phyloP scores from a whole-genome alignment of 2,113 vertebrate genomes.

The Phoxinus phoxinus region DNA sequence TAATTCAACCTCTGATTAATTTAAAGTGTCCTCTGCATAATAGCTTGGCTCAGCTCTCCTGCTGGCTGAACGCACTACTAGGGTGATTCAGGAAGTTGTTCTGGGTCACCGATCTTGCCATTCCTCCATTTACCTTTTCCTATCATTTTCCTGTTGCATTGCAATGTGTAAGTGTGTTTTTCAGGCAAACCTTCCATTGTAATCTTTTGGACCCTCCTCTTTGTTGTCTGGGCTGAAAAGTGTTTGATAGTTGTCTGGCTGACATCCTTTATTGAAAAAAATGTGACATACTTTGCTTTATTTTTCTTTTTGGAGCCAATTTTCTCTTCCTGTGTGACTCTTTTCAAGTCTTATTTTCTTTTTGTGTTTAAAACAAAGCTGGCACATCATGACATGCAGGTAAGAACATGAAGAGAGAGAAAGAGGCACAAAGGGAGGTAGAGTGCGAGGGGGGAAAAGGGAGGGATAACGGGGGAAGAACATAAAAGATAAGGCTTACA shows the following conservation, averaged over 20 bases:
- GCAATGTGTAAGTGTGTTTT: neutral
- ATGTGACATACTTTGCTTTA: neutral
- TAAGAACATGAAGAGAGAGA: slow-evolving; percentile 34
- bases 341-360: slow-evolving; percentile 35
- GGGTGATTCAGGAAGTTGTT: slow-evolving; percentile 39
- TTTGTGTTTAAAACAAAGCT: slow-evolving; percentile 38
- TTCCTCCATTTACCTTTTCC: slow-evolving; percentile 15
- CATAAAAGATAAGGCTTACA: slow-evolving; percentile 29
- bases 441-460: neutral
- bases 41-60: slow-evolving; percentile 29
- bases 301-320: slow-evolving; percentile 17
- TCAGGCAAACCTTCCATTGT: neutral
- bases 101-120: slow-evolving; percentile 14
- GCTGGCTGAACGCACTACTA: slow-evolving; percentile 1
- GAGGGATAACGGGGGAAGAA: neutral
- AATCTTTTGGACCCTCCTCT: slow-evolving; percentile 16
- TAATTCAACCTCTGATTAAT: slow-evolving; percentile 35
- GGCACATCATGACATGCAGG: slow-evolving; percentile 36
- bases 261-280: slow-evolving; percentile 36
- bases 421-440: slow-evolving; percentile 1
- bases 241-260: slow-evolving; percentile 23
- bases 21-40: slow-evolving; percentile 30
- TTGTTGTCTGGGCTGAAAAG: slow-evolving; percentile 25
- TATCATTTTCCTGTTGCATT: slow-evolving; percentile 15
- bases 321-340: slow-evolving; percentile 23